Evolutionary conservation across 2,797 vertebrate genomes (phyloP).

Genomic region (Oreonectes daqikongensis): DNA sequence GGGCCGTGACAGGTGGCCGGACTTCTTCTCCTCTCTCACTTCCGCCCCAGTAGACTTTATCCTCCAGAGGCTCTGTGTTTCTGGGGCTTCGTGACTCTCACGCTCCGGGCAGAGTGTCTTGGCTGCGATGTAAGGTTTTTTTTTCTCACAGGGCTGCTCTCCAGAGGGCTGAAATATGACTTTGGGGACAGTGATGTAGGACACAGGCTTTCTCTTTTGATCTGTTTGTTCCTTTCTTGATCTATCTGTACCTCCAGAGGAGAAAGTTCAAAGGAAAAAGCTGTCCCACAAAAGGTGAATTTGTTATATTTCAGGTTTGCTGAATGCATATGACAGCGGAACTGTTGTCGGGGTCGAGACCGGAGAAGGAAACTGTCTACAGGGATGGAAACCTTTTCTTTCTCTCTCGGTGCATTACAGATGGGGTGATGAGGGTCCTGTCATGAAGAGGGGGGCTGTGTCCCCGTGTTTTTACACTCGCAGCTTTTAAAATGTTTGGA

Average conservation of each 20-base stretch:
- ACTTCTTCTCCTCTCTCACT: constrained; percentile 16
- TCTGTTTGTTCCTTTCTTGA: neutral
- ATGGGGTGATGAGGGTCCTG: neutral
- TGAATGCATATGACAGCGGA: neutral
- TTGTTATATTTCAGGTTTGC: neutral
- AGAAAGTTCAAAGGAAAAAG: neutral
- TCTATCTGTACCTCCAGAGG: constrained; percentile 8
- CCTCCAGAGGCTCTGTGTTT: constrained; percentile 55
- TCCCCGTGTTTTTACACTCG: neutral
- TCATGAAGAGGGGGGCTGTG: neutral
- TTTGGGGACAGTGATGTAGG: constrained; percentile 64
- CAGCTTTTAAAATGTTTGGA: constrained; percentile 1
- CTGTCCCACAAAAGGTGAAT: neutral
- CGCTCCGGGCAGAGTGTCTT: constrained; percentile 59
- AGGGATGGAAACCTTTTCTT: neutral
- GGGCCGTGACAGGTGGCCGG: constrained; percentile 69
- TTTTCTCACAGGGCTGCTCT: constrained; percentile 58
- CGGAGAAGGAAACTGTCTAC: neutral
- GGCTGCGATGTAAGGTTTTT: constrained; percentile 66
- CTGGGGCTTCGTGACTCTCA: constrained; percentile 66
- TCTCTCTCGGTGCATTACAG: constrained; percentile 9
- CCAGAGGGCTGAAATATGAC: constrained; percentile 64
- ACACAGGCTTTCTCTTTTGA: constrained; percentile 33
- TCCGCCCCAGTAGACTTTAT: constrained; percentile 42
- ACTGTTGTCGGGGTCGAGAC: neutral